Conservation (phyloP, 1,140 invertebrate genomes). For the Scaptomyza pallida region DNA sequence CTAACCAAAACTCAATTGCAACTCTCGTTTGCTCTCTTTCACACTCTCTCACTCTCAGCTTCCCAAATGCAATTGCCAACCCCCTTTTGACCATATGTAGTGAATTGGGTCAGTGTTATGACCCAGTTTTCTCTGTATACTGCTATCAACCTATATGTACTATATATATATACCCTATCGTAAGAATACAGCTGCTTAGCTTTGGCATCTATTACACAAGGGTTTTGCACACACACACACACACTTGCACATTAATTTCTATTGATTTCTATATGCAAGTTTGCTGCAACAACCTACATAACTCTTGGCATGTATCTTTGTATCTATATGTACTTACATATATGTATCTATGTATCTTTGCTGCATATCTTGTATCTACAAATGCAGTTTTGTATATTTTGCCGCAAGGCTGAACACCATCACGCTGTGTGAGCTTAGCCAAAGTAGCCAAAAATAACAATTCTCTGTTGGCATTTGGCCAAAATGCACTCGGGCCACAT, state of each 20-base stretch:
- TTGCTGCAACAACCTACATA: conserved; percentile 27
- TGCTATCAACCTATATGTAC: neutral
- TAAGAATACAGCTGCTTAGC: neutral
- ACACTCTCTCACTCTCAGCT: neutral
- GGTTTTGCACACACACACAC: neutral
- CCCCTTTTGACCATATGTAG: neutral
- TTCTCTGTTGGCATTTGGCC: conserved; percentile 63
- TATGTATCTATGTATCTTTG: conserved; percentile 16
- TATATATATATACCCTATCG: neutral
- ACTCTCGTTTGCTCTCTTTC: too few species aligned
- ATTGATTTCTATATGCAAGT: conserved; percentile 20
- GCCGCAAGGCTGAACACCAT: conserved; percentile 17
- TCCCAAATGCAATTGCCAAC: conserved; percentile 29
- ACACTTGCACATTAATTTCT: neutral
- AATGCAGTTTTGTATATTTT: conserved; percentile 43
- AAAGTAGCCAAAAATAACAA: conserved; percentile 79
- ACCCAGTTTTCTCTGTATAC: conserved; percentile 58
- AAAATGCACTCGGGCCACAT: conserved; percentile 50
- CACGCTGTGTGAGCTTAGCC: conserved; percentile 58
- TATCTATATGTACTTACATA: conserved; percentile 5
- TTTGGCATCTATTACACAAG: conserved; percentile 17
- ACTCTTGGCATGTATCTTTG: conserved; percentile 5
- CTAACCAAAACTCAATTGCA: conserved; percentile 19
- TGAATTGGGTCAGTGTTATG: conserved; percentile 79
- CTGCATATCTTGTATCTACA: conserved; percentile 34